Percentiles rank a stretch among this genome's conserved stretches.
Conservation (phyloP, 2,888 invertebrate genomes). For the Apantesis nais region DNA sequence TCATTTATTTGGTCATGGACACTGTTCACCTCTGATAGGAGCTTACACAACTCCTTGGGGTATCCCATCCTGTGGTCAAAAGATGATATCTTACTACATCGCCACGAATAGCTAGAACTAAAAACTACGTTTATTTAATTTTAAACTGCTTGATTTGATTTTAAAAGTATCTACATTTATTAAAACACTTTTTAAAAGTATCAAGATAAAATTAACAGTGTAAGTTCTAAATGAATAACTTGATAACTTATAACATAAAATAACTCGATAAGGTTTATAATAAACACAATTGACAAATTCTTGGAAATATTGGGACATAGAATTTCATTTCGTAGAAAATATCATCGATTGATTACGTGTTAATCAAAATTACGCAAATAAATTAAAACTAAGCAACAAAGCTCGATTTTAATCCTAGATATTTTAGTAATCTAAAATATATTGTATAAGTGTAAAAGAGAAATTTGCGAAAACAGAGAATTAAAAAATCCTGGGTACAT, state of each 20-base stretch:
- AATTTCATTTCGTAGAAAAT: neutral
- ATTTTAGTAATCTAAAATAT: too few relatives aligned
- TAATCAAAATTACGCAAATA: neutral
- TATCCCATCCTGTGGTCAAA: slow-evolving; percentile 9
- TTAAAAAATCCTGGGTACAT: too few relatives aligned
- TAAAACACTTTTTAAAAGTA: too few relatives aligned
- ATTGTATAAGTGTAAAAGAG: too few relatives aligned
- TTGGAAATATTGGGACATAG: neutral
- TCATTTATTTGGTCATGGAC: slow-evolving; percentile 5
- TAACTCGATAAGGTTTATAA: neutral
- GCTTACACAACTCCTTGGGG: slow-evolving; percentile 3
- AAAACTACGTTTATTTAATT: neutral
- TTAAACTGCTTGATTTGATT: neutral
- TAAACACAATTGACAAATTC: neutral
- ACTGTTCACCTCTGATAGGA: slow-evolving; percentile 3
- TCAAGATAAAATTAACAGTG: too few relatives aligned
- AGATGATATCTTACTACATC: neutral
- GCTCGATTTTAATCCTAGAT: too few relatives aligned
- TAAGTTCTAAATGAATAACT: too few relatives aligned
- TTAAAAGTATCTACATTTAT: too few relatives aligned
- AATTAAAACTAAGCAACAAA: too few relatives aligned
- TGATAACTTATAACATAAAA: too few relatives aligned
- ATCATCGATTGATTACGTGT: neutral
- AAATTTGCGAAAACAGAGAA: too few relatives aligned
- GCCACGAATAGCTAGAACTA: neutral